Evolutionary conservation across 92 coral and sea anemone species (phyloP), one percentile per base, ranked within the genome.

Genomic region (Galaxea fascicularis): DNA sequence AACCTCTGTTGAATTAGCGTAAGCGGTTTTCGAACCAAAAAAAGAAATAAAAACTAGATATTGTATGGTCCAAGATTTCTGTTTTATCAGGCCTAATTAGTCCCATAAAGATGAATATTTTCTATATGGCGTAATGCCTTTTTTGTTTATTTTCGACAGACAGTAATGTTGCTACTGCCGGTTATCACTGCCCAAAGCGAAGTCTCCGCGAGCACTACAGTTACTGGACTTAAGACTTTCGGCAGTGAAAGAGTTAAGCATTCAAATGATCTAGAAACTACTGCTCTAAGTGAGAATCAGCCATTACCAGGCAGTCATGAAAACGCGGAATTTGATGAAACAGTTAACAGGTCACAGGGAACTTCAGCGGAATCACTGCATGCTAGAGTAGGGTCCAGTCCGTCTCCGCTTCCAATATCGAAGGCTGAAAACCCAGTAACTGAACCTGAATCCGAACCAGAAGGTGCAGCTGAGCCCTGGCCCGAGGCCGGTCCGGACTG

Each of bases 401-500:
- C 51, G 0, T 54, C 54, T 10, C 24, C 76, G 0, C 31, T 63
- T 24, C 29, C 68, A 63, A 63, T 27, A 18, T 35, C 60, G 10
- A 12, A 21, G 29, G 21, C 52, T 27, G 84, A 66, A 31, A 29
- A 2, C 30, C 74, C 76, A n/a, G 9, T 62, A 29, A 27, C 12
- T 13, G 85, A 65, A 85, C 71, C 89, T 10, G 78, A 67, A 35
- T 41, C 29, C 12, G 85, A 77, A 68, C 67, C 89, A 13, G 85
- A 65, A 29, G 63, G 29, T 10, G n/a, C 29, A 0, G 83, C 82
- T n/a, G 75, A 84, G 65, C 30, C 68, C 15, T 68, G 85, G 89
- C 89, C 89, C 45, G 89, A 85, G 76, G 78, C 85, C 60, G 89
- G 69, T 8, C 89, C 89, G 5, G 78, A 78, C 30, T 85, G 89